Evolutionary conservation across 2,113 vertebrate genomes (phyloP).

Genomic region (Pseudorasbora parva): DNA sequence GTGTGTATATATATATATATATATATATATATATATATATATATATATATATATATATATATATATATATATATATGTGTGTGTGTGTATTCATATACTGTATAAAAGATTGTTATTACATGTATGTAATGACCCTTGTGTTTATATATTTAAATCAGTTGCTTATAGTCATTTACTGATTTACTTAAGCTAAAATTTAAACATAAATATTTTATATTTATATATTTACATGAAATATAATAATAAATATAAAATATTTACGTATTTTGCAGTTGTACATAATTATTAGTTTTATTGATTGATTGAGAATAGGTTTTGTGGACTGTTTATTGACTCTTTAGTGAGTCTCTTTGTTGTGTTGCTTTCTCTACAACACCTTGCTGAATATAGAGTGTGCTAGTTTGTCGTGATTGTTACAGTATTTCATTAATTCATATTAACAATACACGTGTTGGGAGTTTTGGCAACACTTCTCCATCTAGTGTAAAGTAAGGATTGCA

Average conservation of each 20-base stretch:
- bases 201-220: background rate
- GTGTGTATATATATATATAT: background rate
- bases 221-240: no score
- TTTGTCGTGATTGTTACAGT: background rate
- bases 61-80: background rate
- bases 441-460: background rate
- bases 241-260: no score
- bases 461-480: background rate
- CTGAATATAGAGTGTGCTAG: background rate
- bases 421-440: background rate
- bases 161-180: background rate
- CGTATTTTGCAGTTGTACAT: background rate
- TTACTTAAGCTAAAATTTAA: background rate
- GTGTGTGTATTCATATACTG: no score
- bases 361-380: background rate
- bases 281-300: no score
- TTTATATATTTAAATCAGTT: no score
- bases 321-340: background rate
- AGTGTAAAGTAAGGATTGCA: background rate
- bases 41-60: background rate
- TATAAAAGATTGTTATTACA: no score
- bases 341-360: background rate
- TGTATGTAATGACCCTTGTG: no score
- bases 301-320: background rate
- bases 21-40: background rate